Conservation (phyloP, 2,797 vertebrate species). For the Astyanax mexicanus region DNA sequence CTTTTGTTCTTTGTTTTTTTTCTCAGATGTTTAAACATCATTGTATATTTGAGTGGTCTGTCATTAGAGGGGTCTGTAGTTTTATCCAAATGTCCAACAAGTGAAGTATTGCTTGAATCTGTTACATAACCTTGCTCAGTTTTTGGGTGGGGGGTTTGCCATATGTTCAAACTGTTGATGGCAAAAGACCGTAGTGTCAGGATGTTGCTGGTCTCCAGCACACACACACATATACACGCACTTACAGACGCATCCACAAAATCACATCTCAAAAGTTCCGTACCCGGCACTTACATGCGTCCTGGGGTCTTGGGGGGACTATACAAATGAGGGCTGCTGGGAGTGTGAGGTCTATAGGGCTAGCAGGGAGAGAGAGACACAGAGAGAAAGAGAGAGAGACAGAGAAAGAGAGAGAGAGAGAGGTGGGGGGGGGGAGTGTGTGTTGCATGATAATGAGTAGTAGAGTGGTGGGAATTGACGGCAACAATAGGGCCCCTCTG, state of each 20-base stretch:
- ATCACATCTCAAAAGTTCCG: conserved; percentile 31
- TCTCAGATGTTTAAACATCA: no score
- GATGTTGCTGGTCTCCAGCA: conserved; percentile 55
- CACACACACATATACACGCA: conserved; percentile 54
- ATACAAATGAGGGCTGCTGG: conserved; percentile 82
- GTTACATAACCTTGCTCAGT: conserved; percentile 68
- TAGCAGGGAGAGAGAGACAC: conserved; percentile 78
- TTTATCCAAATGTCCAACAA: conserved; percentile 44
- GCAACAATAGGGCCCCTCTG: conserved; percentile 85
- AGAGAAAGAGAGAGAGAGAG: conserved; percentile 55
- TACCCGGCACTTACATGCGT: conserved; percentile 73
- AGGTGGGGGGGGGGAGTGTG: conserved; percentile 81
- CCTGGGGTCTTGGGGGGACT: conserved; percentile 75
- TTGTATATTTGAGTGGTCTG: no score
- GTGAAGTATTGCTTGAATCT: conserved; percentile 47
- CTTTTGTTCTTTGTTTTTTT: no score
- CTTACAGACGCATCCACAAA: conserved; percentile 65
- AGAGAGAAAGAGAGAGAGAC: conserved; percentile 72
- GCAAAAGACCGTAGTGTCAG: not conserved
- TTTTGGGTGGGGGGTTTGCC: conserved; percentile 13
- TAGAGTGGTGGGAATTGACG: conserved; percentile 85
- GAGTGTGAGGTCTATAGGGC: conserved; percentile 80
- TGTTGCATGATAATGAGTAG: conserved; percentile 82
- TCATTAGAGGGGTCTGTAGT: conserved; percentile 51
- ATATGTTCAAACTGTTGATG: not conserved